A percentile compares a stretch with the other conserved stretches of the same genome.
phyloP scores from a whole-genome alignment of 2,113 vertebrate species.

The Vulpes vulpes region DNA sequence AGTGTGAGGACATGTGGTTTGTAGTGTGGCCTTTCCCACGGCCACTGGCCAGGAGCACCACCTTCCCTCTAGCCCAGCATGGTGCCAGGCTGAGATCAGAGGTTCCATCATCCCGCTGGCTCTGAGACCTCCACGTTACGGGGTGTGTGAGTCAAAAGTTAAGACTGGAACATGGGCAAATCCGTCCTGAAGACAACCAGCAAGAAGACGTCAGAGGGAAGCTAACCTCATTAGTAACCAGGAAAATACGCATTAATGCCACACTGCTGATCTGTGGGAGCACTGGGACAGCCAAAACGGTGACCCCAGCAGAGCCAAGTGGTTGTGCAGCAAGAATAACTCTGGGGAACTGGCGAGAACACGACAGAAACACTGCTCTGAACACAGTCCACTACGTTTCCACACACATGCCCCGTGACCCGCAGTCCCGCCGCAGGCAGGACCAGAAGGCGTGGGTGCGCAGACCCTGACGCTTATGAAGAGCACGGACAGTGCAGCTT shows the following conservation, averaged over 20 bases:
- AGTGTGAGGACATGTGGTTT: not conserved
- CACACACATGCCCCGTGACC: not conserved
- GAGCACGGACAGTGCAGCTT: not conserved
- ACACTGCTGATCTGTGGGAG: not conserved
- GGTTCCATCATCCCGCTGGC: not conserved
- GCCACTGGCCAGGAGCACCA: not conserved
- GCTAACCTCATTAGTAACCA: not conserved
- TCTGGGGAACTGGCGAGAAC: not conserved
- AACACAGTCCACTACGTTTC: not conserved
- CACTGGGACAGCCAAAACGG: not conserved
- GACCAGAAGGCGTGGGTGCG: too few relatives aligned
- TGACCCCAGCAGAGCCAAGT: not conserved
- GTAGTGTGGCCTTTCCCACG: not conserved
- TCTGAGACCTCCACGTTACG: not conserved
- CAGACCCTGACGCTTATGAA: not conserved
- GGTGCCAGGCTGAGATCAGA: not conserved
- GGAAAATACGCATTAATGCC: rapidly evolving
- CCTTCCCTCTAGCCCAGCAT: not conserved
- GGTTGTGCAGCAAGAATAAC: too few relatives aligned
- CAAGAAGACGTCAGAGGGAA: not conserved
- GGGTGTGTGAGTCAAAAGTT: not conserved
- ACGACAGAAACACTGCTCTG: rapidly evolving
- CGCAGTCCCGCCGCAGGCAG: rapidly evolving
- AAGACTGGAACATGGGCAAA: not conserved
- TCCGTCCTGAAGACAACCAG: too few relatives aligned